These are phyloP conservation scores for Clarias magur DNA, from an alignment of 2,113 vertebrate genomes.

Conservation along the genomic window DNA sequence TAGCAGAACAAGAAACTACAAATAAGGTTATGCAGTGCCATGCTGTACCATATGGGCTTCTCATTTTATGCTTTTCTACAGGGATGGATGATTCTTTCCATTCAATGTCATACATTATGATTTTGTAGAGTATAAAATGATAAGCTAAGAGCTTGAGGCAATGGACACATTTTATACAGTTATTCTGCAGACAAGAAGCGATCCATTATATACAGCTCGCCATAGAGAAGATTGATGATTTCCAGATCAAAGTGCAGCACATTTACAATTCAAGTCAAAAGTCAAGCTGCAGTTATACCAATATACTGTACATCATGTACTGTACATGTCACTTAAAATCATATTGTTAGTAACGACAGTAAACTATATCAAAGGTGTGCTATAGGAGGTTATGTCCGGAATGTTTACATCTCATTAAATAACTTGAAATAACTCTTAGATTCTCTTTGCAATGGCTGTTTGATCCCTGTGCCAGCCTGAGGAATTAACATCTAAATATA, in stretches of 20 bases:
- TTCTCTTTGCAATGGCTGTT: not conserved
- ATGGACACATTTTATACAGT: not conserved
- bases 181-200: not conserved
- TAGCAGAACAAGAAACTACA: constrained; percentile 51
- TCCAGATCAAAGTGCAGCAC: not conserved
- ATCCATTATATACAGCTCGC: not conserved
- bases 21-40: constrained; percentile 52
- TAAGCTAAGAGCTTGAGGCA: not conserved
- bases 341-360: not conserved
- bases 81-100: constrained; percentile 15
- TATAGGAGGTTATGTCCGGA: not conserved
- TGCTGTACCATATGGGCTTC: constrained; percentile 41
- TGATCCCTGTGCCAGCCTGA: constrained; percentile 27
- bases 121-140: not conserved
- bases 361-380: not conserved
- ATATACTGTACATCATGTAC: not conserved
- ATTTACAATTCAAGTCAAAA: not conserved
- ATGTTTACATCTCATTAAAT: not conserved
- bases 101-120: not conserved
- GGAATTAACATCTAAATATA: constrained; percentile 22
- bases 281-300: not conserved
- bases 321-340: not conserved
- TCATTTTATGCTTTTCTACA: constrained; percentile 21
- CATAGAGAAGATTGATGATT: not conserved
- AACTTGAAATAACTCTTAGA: constrained; percentile 4